Evolutionary conservation across 2,113 vertebrate genomes (phyloP), one percentile per base, ranked within the genome.

Genomic region (Casuarius casuarius): DNA sequence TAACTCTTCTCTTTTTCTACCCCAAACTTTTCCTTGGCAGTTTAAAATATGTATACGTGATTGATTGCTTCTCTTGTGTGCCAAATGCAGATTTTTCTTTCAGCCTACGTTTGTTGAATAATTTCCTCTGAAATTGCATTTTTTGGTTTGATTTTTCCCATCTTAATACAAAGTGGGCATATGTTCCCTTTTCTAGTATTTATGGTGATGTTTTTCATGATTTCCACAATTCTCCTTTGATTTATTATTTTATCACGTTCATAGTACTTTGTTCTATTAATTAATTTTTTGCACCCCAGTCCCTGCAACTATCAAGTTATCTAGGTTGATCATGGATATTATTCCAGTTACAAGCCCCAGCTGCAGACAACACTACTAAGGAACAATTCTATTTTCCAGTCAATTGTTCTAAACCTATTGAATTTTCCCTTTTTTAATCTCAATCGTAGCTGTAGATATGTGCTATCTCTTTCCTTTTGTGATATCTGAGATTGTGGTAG

Each of bases 311-410:
- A 23, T 87, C 11, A 31, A 35, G 3, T 67, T 62, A 10, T 63
- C 0, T 8, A 29, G 7, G 28, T 7, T 21, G 8, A 33, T 4
- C 3, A 10, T 18, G 23, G 22, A n/a, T 74, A n/a, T 25, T 5
- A 38, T 46, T 78, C 11, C n/a, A 58, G 25, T n/a, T 75, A 2
- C 26, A 51, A 71, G 12, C 10, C 2, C 42, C 2, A 56, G 1
- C 25, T 62, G 19, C 20, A 62, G 58, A 31, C 21, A 49, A 19
- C 6, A 18, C 6, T 90, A 29, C 16, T 38, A 59, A 63, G 12
- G 25, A 87, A 38, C 1, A 56, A 35, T 35, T 68, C 10, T 7
- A 0, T 1, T 31, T 90, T 85, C 51, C 51, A 54, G 29, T 38
- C 52, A 38, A 16, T 56, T 74, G 35, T 12, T 52, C 35, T 42